A percentile compares a stretch with the other conserved stretches of the same genome.
These are phyloP conservation scores for Actinernus sp. DNA, from an alignment of 92 coral and sea anemone genomes.

Conservation along the genomic window DNA sequence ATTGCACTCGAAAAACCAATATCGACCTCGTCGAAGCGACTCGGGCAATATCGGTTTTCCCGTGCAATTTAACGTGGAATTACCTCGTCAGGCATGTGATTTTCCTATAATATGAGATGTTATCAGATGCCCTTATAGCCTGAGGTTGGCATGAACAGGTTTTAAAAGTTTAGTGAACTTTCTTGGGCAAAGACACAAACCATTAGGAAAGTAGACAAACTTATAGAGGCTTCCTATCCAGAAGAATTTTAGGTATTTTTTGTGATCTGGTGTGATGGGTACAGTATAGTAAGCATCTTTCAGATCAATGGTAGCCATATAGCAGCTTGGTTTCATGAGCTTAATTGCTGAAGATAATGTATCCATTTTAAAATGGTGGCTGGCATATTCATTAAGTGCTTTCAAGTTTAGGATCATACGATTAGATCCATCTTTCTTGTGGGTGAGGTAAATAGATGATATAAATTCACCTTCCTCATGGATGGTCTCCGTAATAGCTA, in stretches of 20 bases:
- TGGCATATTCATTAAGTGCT: slow-evolving; percentile 13
- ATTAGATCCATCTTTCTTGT: slow-evolving; percentile 9
- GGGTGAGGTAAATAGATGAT: slow-evolving; percentile 2
- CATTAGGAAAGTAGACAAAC: slow-evolving; percentile 23
- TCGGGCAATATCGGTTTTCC: too few relatives aligned
- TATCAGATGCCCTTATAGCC: not conserved
- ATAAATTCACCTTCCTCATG: not conserved
- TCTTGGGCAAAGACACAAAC: slow-evolving; percentile 13
- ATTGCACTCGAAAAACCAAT: too few relatives aligned
- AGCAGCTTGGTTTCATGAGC: slow-evolving; percentile 40
- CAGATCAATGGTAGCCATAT: slow-evolving; percentile 53
- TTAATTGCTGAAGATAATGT: slow-evolving; percentile 32
- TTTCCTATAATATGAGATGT: too few relatives aligned
- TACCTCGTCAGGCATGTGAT: too few relatives aligned
- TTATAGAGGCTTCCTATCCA: slow-evolving; percentile 22
- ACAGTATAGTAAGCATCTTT: slow-evolving; percentile 38
- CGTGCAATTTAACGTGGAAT: too few relatives aligned
- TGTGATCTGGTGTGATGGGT: slow-evolving; percentile 3
- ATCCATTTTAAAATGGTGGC: slow-evolving; percentile 56
- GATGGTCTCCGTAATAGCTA: not conserved
- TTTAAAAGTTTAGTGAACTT: slow-evolving; percentile 20
- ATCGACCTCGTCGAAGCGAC: too few relatives aligned
- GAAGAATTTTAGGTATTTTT: slow-evolving; percentile 21
- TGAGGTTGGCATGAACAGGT: too few relatives aligned
- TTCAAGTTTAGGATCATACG: slow-evolving; percentile 28